A percentile compares a stretch with the other conserved stretches of the same genome.
phyloP scores from a whole-genome alignment of 2,888 invertebrate genomes.

The Elysia crispata region DNA sequence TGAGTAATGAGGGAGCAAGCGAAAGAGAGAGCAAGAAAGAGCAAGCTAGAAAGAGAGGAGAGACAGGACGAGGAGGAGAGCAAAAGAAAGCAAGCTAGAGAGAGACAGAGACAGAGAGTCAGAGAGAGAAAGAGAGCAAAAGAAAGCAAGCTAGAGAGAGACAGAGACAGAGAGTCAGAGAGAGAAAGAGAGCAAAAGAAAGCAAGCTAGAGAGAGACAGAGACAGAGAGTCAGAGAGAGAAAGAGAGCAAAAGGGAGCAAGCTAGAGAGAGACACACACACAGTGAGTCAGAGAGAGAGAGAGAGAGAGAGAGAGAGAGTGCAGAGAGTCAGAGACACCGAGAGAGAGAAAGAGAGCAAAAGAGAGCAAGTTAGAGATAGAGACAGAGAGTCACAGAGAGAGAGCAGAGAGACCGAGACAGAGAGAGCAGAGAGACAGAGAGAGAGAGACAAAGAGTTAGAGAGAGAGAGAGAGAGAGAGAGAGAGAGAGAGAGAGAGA shows the following conservation, averaged over 20 bases:
- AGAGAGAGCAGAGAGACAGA: no score
- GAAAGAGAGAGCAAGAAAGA: conserved; percentile 3
- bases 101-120: conserved; percentile 21
- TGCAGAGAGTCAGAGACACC: not conserved
- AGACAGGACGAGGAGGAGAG: no score
- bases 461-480: not conserved
- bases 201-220: not conserved
- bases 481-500: no score
- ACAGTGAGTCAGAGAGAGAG: not conserved
- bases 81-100: no score
- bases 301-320: no score
- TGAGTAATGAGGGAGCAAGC: not conserved
- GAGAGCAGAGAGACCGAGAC: no score
- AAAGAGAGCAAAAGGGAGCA: no score
- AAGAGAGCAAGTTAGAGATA: no score
- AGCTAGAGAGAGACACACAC: not conserved
- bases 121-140: not conserved
- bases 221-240: not conserved
- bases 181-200: not conserved
- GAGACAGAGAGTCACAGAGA: no score
- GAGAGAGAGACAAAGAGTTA: not conserved
- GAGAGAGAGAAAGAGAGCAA: not conserved
- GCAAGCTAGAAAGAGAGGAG: not conserved
- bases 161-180: not conserved
- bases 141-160: not conserved